Base-by-base conservation (phyloP, 2,888 invertebrate genomes). In the Apantesis nais region DNA sequence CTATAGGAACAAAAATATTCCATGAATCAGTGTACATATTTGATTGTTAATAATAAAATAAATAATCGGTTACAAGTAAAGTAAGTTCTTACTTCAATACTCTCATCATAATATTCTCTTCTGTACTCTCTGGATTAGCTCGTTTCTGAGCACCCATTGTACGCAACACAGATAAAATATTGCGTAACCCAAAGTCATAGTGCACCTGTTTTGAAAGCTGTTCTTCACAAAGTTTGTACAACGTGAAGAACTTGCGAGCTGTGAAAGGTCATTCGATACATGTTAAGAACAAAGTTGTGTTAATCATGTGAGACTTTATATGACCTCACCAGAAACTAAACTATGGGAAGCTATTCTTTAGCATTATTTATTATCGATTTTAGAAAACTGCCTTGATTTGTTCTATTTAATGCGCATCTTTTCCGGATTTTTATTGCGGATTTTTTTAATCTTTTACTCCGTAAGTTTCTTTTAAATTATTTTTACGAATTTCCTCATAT, bases 81-180 rank as follows among this genome's bases (percentile, higher is more conserved):
- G 31, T 60, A 31, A 16, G 34, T 25, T n/a, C 90, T 83, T 78
- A 95, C 95, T 95, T 95, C 79, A 99, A 94, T 8, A 98, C 98
- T 95, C 98, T 96, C 98, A 98, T 98, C 78, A 99, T 97, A 62
- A 97, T 98, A 41, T 97, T 98, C 87, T 98, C 98, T 90, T 98
- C 98, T 25, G 98, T 98, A 71, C 96, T 96, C 62, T 97, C 97
- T 0, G 97, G 97, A 88, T 97, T 96, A 0, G 97, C 96, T 78
- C 98, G 95, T 88, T 97, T 98, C 85, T 98, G 97, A 0, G 97
- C 96, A 0, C 98, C 98, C 85, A 98, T 95, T 19, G 98, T 98
- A 86, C 98, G 93, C 77, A 98, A 91, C 19, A 98, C 97, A 0
- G 98, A 98, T 65, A 98, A 90, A 88, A 98, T 98, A 85, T 98